Percentiles rank a stretch among this genome's conserved stretches.
phyloP scores from a whole-genome alignment of 2,797 vertebrate species.

The Amazona ochrocephala region DNA sequence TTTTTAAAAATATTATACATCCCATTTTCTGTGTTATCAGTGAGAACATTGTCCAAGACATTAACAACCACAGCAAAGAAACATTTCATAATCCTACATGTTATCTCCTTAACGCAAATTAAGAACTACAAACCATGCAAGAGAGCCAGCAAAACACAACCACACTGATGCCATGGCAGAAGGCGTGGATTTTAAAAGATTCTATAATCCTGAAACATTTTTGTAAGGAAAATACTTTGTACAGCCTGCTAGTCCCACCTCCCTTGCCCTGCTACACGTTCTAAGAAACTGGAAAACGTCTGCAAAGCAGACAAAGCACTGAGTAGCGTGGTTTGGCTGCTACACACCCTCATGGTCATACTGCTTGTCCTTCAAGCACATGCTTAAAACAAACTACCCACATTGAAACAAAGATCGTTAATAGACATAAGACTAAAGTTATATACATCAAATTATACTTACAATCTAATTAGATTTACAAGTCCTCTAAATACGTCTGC shows the following conservation, averaged over 20 bases:
- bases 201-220: neutral
- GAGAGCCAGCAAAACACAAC: neutral
- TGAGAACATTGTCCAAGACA: neutral
- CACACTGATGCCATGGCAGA: neutral
- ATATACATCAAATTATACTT: conserved; percentile 78
- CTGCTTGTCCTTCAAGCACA: neutral
- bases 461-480: conserved; percentile 88
- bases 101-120: neutral
- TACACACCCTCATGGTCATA: neutral
- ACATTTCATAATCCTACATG: neutral
- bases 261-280: neutral
- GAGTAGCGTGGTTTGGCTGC: neutral
- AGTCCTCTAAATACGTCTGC: conserved; percentile 93
- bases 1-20: neutral
- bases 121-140: neutral
- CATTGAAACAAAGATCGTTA: neutral
- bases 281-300: neutral
- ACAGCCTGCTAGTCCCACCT: neutral
- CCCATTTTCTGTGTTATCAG: neutral
- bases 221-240: neutral
- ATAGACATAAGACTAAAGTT: neutral
- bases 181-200: neutral
- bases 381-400: neutral
- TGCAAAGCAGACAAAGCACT: neutral
- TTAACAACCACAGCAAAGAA: neutral